Percentiles rank a stretch among this genome's conserved stretches.
These are phyloP conservation scores for Nettapus auritus DNA, from an alignment of 2,113 vertebrate species.

Conservation along the genomic window DNA sequence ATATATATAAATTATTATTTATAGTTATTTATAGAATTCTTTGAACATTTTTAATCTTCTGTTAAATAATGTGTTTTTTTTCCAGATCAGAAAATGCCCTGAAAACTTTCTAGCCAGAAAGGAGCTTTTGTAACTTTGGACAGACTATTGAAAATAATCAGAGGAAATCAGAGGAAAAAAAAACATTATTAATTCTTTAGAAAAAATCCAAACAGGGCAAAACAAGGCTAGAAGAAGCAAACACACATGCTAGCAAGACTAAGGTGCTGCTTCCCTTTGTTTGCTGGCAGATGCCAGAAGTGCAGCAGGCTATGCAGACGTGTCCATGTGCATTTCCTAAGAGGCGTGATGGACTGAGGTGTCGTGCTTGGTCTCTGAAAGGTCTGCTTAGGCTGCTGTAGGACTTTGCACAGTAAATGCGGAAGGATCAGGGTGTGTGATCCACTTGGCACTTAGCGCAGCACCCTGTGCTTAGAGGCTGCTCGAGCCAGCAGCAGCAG, in stretches of 20 bases:
- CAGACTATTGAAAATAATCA: not conserved
- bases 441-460: rapidly evolving
- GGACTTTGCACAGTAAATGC: rapidly evolving
- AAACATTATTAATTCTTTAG: not conserved
- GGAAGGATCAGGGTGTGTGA: not conserved
- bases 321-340: rapidly evolving
- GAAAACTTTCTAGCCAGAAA: not conserved
- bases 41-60: not conserved
- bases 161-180: not conserved
- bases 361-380: no score
- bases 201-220: not conserved
- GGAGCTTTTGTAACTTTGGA: not conserved
- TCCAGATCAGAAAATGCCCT: not conserved
- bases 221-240: not conserved
- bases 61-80: not conserved
- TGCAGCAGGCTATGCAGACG: rapidly evolving
- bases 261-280: not conserved
- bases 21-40: not conserved
- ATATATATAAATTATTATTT: no score
- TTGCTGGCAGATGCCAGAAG: not conserved
- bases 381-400: not conserved
- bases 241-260: rapidly evolving
- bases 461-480: no score
- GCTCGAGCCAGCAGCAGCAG: no score
- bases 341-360: rapidly evolving